These are phyloP conservation scores for Vultur gryphus DNA, from an alignment of 2,797 vertebrate species.

Conservation along the genomic window DNA sequence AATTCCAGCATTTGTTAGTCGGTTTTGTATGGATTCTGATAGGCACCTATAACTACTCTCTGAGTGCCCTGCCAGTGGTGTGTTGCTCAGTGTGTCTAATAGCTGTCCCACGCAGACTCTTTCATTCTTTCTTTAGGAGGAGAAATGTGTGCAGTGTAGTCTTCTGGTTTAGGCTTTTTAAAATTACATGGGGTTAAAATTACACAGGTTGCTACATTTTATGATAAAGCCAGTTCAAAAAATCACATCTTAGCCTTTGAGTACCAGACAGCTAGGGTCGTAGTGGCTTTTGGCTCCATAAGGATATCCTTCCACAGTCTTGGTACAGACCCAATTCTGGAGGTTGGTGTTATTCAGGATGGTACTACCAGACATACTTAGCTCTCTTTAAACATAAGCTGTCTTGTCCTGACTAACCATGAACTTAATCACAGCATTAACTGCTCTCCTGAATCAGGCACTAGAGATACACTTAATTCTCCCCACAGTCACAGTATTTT, in stretches of 20 bases:
- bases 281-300: not conserved
- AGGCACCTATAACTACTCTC: not conserved
- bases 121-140: not conserved
- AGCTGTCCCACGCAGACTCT: not conserved
- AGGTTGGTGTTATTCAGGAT: not conserved
- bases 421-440: constrained; percentile 53
- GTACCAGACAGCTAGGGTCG: not conserved
- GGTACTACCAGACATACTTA: constrained; percentile 3
- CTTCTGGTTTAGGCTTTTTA: not conserved
- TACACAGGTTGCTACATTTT: not conserved
- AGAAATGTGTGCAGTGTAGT: not conserved
- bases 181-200: not conserved
- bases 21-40: not conserved
- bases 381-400: constrained; percentile 44
- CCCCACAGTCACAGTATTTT: constrained; percentile 7
- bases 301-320: not conserved
- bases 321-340: not conserved
- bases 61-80: not conserved
- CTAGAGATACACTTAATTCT: constrained; percentile 48
- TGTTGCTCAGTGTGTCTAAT: not conserved
- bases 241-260: not conserved
- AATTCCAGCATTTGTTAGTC: constrained; percentile 12
- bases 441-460: constrained; percentile 18
- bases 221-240: not conserved
- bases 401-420: constrained; percentile 40